phyloP scores from a whole-genome alignment of 2,113 vertebrate species.

The Charadrius vociferus region DNA sequence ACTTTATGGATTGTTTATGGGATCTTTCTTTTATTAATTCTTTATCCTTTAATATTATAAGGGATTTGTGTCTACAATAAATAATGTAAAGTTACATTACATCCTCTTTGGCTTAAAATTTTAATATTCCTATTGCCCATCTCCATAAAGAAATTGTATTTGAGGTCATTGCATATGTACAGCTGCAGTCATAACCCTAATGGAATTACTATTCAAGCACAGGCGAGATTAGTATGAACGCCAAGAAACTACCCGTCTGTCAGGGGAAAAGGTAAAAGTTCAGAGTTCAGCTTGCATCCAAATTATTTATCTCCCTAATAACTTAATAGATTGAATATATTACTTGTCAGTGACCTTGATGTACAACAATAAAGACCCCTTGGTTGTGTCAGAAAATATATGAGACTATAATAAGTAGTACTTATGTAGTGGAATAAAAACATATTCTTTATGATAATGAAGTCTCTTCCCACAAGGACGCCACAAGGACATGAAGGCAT shows the following conservation, averaged over 20 bases:
- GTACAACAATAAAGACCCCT: conserved; percentile 75
- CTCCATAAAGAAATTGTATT: conserved; percentile 78
- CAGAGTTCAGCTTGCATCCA: conserved; percentile 87
- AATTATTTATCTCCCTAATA: conserved; percentile 97
- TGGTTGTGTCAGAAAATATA: conserved; percentile 64
- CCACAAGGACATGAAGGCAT: conserved; percentile 66
- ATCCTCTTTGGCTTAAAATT: conserved; percentile 77
- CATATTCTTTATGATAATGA: conserved; percentile 80
- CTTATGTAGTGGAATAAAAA: conserved; percentile 55
- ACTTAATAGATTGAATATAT: conserved; percentile 87
- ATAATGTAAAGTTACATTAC: conserved; percentile 77
- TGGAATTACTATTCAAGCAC: conserved; percentile 78
- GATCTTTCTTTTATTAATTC: conserved; percentile 68
- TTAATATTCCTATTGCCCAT: conserved; percentile 76
- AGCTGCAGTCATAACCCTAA: conserved; percentile 81
- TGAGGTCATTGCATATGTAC: conserved; percentile 74
- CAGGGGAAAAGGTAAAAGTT: conserved; percentile 89
- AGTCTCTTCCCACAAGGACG: conserved; percentile 74
- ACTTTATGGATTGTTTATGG: conserved; percentile 48
- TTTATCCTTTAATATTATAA: conserved; percentile 70
- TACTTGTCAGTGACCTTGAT: conserved; percentile 85
- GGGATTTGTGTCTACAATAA: conserved; percentile 74
- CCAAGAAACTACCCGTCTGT: conserved; percentile 78
- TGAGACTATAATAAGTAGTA: conserved; percentile 59
- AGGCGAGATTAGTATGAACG: conserved; percentile 50